Evolutionary conservation across 2,797 vertebrate species (phyloP), one percentile per base, ranked within the genome.

Genomic region (Enteromius afrohamiltoni): DNA sequence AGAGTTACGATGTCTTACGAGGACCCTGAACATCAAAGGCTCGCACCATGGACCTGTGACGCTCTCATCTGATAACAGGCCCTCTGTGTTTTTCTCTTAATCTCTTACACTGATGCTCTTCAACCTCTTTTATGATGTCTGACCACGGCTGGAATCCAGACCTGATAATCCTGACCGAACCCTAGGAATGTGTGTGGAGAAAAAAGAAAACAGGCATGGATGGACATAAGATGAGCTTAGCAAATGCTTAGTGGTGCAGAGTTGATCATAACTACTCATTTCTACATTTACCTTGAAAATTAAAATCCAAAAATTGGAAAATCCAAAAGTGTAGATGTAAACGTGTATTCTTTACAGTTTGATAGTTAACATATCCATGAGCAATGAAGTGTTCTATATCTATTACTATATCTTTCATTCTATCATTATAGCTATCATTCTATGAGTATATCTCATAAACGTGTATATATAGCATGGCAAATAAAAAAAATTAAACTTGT

Each of bases 1-100:
- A 77, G 82, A 77, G 64, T 88, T 87, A 91, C 87, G 87, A 83
- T 80, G 83, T 91, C 86, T 92, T 68, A 47, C 11, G 26, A 58
- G 62, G 74, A 78, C 31, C 13, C 19, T 34, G 34, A 79, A 74
- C 80, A 86, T 93, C 91, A 93, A 93, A 93, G 91, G 87, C 82
- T 89, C 88, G 87, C 87, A 91, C 92, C 91, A 92, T 90, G 91
- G 94, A 93, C 93, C 82, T 69, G 92, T 89, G 64, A 91, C 87
- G 91, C 88, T 75, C 74, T 60, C 86, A 92, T 94, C 93, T 93
- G 94, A 95, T 95, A 92, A 92, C 87, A 91, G 60, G 88, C 89
- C 91, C 91, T 86, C 90, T 90, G 91, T 86, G 92, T 92, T 90
- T 92, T 68, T n/a, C 60, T 85, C 88, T 82, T 93, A 92, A 88